These are phyloP conservation scores for Plebejus argus DNA, from an alignment of 2,888 invertebrate species.

Conservation along the genomic window DNA sequence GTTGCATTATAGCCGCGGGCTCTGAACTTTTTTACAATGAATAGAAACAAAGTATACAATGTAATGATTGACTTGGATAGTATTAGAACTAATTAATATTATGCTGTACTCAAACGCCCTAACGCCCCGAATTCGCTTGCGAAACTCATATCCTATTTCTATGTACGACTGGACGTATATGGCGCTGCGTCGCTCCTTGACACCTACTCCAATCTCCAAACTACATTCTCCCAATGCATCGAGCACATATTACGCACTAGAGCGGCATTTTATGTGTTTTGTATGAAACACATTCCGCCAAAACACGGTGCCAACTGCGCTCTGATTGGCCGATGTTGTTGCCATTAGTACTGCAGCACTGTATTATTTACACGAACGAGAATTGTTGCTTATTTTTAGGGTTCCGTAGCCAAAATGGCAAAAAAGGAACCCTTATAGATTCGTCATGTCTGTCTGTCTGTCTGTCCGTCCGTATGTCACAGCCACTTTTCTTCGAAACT, in stretches of 20 bases:
- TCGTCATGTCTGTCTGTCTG: no score
- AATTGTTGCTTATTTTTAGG: no score
- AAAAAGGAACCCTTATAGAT: no score
- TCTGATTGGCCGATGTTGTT: not conserved
- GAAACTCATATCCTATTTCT: slow-evolving; percentile 8
- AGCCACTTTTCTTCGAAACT: no score
- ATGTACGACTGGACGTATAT: not conserved
- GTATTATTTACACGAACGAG: not conserved
- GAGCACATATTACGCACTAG: not conserved
- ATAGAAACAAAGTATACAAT: no score
- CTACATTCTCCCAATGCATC: slow-evolving; percentile 7
- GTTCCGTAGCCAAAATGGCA: no score
- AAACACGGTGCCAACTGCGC: not conserved
- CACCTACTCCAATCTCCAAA: not conserved
- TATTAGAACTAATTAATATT: not conserved
- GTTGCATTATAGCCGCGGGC: no score
- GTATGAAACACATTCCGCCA: not conserved
- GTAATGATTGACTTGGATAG: no score
- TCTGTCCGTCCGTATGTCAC: no score
- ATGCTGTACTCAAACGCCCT: not conserved
- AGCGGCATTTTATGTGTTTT: not conserved
- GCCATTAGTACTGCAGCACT: not conserved
- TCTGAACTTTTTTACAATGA: no score
- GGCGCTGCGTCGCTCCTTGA: slow-evolving; percentile 1
- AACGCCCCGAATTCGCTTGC: not conserved